Percentiles rank a stretch among this genome's conserved stretches.
Evolutionary conservation across 1,140 invertebrate genomes (phyloP).

Genomic region (Drepana arcuata): DNA sequence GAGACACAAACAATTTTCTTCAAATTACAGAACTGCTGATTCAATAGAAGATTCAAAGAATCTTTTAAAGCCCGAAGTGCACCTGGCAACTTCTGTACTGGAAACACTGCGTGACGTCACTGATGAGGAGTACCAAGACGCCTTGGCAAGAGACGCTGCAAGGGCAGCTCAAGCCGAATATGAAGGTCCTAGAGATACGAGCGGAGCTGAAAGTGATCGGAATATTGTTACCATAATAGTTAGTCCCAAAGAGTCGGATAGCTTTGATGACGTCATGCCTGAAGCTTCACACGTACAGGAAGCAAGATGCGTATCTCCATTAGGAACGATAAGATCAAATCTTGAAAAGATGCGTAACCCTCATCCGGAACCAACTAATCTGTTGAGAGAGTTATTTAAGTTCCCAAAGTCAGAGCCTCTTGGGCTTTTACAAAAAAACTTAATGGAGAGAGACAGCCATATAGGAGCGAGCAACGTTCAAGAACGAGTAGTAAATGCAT

Average conservation of each 20-base stretch:
- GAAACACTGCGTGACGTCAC: conserved; percentile 50
- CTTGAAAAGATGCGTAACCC: conserved; percentile 2
- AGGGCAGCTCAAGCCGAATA: conserved; percentile 27
- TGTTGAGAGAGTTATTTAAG: conserved; percentile 13
- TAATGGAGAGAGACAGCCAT: conserved; percentile 31
- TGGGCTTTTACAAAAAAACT: conserved; percentile 13
- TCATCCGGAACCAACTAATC: conserved; percentile 7
- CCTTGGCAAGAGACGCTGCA: conserved; percentile 45
- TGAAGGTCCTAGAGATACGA: conserved; percentile 14
- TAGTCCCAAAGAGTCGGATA: conserved; percentile 19
- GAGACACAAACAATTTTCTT: too few species aligned
- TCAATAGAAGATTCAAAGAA: conserved; percentile 33
- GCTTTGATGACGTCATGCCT: conserved; percentile 23
- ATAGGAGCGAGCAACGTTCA: conserved; percentile 30
- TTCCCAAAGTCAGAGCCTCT: conserved; percentile 10
- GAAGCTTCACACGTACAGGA: conserved; percentile 37
- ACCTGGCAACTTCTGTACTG: conserved; percentile 51
- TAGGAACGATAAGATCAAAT: conserved; percentile 14
- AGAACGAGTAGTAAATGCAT: conserved; percentile 16
- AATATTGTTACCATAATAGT: conserved; percentile 40
- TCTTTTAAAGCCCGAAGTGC: conserved; percentile 52
- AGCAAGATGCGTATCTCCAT: conserved; percentile 25
- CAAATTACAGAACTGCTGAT: conserved; percentile 26
- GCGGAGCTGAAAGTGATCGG: conserved; percentile 13
- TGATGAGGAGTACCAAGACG: conserved; percentile 55